phyloP scores from a whole-genome alignment of 2,888 invertebrate genomes.

The Rosalia funebris region DNA sequence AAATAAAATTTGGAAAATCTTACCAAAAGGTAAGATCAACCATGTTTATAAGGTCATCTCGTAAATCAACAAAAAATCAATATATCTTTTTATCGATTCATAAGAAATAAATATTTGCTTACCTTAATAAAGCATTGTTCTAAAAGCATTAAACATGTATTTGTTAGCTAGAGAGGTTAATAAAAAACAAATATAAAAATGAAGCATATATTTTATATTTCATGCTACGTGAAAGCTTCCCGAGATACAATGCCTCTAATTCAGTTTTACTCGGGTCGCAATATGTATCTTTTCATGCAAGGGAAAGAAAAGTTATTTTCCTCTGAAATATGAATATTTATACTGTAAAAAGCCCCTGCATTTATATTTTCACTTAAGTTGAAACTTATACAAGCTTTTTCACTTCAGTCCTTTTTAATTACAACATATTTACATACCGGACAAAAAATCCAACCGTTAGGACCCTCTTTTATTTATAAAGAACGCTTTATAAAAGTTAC shows the following conservation, averaged over 20 bases:
- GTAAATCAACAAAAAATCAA: too few species aligned
- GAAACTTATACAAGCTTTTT: slow-evolving; percentile 61
- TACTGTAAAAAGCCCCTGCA: slow-evolving; percentile 52
- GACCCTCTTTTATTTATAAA: slow-evolving; percentile 32
- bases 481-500: slow-evolving; percentile 42
- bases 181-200: too few species aligned
- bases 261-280: slow-evolving; percentile 7
- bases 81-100: too few species aligned
- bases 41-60: too few species aligned
- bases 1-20: too few species aligned
- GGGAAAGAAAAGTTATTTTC: slow-evolving; percentile 47
- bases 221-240: not conserved
- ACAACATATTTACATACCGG: slow-evolving; percentile 51
- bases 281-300: slow-evolving; percentile 19
- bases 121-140: too few species aligned
- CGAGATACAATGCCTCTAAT: not conserved
- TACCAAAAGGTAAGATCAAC: too few species aligned
- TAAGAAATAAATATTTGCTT: too few species aligned
- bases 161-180: too few species aligned
- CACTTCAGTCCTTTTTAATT: slow-evolving; percentile 60
- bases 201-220: slow-evolving; percentile 3
- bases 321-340: slow-evolving; percentile 57
- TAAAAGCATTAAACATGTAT: too few species aligned
- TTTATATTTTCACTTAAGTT: slow-evolving; percentile 60
- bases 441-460: slow-evolving; percentile 17